Evolutionary conservation across 2,113 vertebrate species (phyloP).

Genomic region (Macroglossus sobrinus): DNA sequence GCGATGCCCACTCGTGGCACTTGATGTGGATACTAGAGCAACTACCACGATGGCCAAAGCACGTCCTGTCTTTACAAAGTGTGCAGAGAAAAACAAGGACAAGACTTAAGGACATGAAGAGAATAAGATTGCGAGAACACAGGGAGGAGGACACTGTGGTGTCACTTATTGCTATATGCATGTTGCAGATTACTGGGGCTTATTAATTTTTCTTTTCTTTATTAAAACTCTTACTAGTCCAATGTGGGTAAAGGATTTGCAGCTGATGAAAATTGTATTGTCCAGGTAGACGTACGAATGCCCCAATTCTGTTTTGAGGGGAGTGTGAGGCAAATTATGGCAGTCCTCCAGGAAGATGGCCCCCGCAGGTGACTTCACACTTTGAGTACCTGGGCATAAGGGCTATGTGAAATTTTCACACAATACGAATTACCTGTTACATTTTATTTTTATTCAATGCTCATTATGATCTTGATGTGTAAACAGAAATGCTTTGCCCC

Average conservation of each 20-base stretch:
- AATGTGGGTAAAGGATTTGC: background rate
- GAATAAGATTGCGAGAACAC: background rate
- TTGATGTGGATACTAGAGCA: too few species aligned
- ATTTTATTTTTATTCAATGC: background rate
- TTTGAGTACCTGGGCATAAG: background rate
- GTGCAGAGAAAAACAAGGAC: background rate
- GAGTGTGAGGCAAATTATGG: background rate
- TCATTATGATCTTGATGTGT: background rate
- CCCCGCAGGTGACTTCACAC: background rate
- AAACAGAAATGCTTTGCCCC: background rate
- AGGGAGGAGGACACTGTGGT: background rate
- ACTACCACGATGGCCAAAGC: background rate
- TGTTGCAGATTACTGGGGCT: background rate
- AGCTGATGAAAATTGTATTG: background rate
- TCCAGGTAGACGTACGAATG: background rate
- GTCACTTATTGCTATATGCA: accelerated
- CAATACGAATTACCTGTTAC: background rate
- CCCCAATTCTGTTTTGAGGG: background rate
- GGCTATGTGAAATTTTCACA: background rate
- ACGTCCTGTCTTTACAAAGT: background rate
- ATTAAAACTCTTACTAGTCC: background rate
- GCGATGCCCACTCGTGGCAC: background rate
- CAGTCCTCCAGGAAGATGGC: background rate
- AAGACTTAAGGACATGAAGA: background rate
- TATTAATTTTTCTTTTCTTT: background rate